phyloP scores from a whole-genome alignment of 1,140 invertebrate species.

The Limonius californicus region DNA sequence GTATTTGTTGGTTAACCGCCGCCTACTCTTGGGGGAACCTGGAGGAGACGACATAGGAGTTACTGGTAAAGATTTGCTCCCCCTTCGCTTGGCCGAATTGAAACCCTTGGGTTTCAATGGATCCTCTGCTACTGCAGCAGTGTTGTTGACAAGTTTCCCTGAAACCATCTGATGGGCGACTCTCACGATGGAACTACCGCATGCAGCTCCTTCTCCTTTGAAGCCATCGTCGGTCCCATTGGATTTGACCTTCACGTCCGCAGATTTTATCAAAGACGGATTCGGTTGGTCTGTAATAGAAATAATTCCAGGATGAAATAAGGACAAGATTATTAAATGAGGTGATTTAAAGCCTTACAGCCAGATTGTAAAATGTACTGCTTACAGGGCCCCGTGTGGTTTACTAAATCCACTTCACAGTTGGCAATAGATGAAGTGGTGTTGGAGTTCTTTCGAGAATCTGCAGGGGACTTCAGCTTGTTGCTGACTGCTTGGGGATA shows the following conservation, averaged over 20 bases:
- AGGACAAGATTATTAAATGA: neutral
- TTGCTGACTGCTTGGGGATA: constrained; percentile 49
- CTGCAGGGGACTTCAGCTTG: neutral
- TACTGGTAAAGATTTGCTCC: constrained; percentile 66
- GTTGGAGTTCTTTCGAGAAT: constrained; percentile 27
- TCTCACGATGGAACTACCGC: constrained; percentile 66
- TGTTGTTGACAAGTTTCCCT: constrained; percentile 43
- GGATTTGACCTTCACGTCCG: constrained; percentile 50
- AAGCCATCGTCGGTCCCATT: constrained; percentile 65
- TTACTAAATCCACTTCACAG: constrained; percentile 56
- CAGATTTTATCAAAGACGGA: neutral
- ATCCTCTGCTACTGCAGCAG: constrained; percentile 37
- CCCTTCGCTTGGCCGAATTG: constrained; percentile 49
- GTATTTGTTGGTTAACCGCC: constrained; percentile 52
- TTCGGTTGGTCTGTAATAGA: neutral
- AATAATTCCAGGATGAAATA: too few species aligned
- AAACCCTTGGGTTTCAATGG: constrained; percentile 35
- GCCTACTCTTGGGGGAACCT: constrained; percentile 55
- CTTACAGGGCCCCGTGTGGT: constrained; percentile 63
- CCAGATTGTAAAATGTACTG: constrained; percentile 36
- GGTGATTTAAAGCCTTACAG: neutral
- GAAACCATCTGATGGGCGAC: constrained; percentile 71
- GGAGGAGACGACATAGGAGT: constrained; percentile 61
- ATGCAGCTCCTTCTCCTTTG: constrained; percentile 64
- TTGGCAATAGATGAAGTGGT: constrained; percentile 29